Evolutionary conservation across 2,888 invertebrate genomes (phyloP).

Genomic region (Byasa hedistus): DNA sequence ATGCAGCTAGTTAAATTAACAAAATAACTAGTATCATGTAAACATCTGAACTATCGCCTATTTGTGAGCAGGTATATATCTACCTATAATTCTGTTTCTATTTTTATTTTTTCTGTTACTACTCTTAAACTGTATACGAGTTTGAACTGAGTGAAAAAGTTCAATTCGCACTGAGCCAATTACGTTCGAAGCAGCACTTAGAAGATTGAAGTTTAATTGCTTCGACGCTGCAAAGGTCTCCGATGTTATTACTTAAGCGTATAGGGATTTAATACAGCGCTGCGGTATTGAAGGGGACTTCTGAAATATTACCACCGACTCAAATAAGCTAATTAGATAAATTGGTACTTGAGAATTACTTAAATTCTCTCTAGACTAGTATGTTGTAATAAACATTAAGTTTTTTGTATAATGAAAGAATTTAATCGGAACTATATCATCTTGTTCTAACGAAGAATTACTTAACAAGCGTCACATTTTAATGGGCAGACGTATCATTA

Average conservation of each 20-base stretch:
- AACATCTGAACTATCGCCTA: too few species aligned
- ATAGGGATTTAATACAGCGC: slow-evolving; percentile 10
- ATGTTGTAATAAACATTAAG: not conserved
- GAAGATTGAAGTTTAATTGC: slow-evolving; percentile 22
- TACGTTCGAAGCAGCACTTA: slow-evolving; percentile 12
- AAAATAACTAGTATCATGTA: too few species aligned
- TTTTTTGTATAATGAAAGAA: too few species aligned
- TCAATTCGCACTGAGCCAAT: slow-evolving; percentile 14
- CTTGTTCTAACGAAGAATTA: too few species aligned
- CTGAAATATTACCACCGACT: slow-evolving; percentile 6
- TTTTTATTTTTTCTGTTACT: not conserved
- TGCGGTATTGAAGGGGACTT: not conserved
- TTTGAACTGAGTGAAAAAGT: slow-evolving; percentile 4
- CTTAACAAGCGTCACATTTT: too few species aligned
- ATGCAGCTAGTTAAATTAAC: too few species aligned
- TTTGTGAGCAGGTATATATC: too few species aligned
- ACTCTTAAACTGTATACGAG: too few species aligned
- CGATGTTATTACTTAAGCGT: slow-evolving; percentile 10
- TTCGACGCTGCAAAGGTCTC: slow-evolving; percentile 6
- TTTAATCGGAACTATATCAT: too few species aligned
- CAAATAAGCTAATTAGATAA: not conserved
- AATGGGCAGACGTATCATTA: too few species aligned
- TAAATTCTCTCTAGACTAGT: not conserved
- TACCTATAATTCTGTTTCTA: not conserved
- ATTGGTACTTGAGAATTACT: not conserved